These are phyloP conservation scores for Apamea crenata DNA, from an alignment of 2,888 invertebrate genomes.

Conservation along the genomic window DNA sequence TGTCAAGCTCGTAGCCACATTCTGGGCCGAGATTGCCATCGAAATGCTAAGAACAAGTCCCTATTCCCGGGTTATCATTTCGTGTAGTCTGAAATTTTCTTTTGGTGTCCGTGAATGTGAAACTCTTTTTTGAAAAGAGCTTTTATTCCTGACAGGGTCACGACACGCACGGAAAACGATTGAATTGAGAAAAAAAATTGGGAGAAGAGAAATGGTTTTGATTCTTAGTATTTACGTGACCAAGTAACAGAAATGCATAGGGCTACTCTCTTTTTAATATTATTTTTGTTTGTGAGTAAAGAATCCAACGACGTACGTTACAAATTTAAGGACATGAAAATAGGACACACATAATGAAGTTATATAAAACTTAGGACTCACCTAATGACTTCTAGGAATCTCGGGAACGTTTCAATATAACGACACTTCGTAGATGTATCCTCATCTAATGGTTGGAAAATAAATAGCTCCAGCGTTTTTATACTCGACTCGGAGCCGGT, in stretches of 20 bases:
- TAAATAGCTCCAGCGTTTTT: slow-evolving; percentile 66
- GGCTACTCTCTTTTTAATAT: neutral
- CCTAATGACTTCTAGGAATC: slow-evolving; percentile 35
- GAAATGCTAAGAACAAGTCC: neutral
- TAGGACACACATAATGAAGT: neutral
- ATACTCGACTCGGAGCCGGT: slow-evolving; percentile 60
- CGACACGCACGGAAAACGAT: neutral
- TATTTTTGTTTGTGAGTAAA: too few species aligned
- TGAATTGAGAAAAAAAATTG: too few species aligned
- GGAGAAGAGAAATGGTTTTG: neutral
- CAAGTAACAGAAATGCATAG: neutral
- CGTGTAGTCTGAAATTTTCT: neutral
- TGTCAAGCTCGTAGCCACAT: neutral
- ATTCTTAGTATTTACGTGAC: neutral
- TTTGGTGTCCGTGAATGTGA: neutral
- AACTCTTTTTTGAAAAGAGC: neutral
- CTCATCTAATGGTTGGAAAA: slow-evolving; percentile 62
- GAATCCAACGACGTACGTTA: neutral
- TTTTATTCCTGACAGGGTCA: fast-evolving
- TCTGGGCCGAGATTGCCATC: neutral
- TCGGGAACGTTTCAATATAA: slow-evolving; percentile 44
- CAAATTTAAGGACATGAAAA: neutral
- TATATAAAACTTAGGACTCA: slow-evolving; percentile 43
- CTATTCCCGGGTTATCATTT: neutral
- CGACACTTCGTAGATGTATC: slow-evolving; percentile 51